Base-by-base conservation (phyloP, 2,797 vertebrate genomes). In the Stomatorhinus walkeri region DNA sequence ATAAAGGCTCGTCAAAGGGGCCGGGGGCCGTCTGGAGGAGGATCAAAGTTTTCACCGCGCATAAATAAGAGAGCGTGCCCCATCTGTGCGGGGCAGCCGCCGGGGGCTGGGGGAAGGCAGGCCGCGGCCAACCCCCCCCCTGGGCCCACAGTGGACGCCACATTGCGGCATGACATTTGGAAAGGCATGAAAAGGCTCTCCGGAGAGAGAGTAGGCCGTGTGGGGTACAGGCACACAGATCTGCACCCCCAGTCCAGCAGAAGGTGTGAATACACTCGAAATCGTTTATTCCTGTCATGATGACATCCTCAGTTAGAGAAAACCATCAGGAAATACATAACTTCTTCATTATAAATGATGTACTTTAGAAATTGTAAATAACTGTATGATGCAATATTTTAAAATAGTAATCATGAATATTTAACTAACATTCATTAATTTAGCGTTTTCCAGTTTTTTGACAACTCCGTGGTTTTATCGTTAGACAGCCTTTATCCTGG, bases 31-130 rank as follows among this genome's bases (percentile, higher is more conserved):
- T 40, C 76, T 87, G 61, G 88, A 90, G 89, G 89, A 89, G 90
- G 89, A 92, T 93, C 92, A 92, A 92, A 91, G 90, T 89, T 83
- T 86, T n/a, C n/a, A 49, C 32, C 91, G 90, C 46, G 91, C 90
- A 91, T 91, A 90, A 90, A 93, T 91, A 90, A 92, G 91, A 89
- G 64, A 91, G 88, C 14, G 54, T 36, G 43, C 61, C 72, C 90
- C 90, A 91, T 91, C 90, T 92, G 90, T 91, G 89, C 88, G 3
- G 51, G 79, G 43, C 19, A 64, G 68, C 14, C 40, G 43, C 28
- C 7, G 16, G 54, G 90, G 90, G 88, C 54, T 43, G 28, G 76
- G 28, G 76, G 88, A 40, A 36, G 32, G 72, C 68, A 88, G 40
- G 9, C 88, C 56, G 14, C 10, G 46, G 81, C 79, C 40, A 85